phyloP scores from a whole-genome alignment of 2,113 vertebrate genomes.

The Circaetus gallicus region DNA sequence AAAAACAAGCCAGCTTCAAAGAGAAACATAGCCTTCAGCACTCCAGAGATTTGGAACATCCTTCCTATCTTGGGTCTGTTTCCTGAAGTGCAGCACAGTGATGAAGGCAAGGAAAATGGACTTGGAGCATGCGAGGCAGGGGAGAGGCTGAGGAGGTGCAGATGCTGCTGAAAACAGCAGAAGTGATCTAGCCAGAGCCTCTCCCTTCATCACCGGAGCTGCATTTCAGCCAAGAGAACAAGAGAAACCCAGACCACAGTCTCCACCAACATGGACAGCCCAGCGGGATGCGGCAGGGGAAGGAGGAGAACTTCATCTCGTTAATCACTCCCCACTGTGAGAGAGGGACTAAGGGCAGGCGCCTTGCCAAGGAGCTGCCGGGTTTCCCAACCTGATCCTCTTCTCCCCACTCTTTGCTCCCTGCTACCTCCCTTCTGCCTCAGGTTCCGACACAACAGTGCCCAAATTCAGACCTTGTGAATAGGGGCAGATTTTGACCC shows the following conservation, averaged over 20 bases:
- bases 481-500: not conserved
- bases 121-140: not conserved
- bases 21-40: accelerated
- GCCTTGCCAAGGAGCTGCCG: accelerated
- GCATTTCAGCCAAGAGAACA: not conserved
- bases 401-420: not conserved
- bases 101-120: not conserved
- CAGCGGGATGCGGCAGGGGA: accelerated
- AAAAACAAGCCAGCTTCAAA: not conserved
- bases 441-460: accelerated
- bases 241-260: not conserved
- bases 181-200: not conserved
- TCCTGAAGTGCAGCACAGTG: accelerated
- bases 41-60: not conserved
- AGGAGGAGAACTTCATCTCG: not conserved
- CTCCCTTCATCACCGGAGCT: not conserved
- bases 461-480: not conserved
- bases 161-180: not conserved
- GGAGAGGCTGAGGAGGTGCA: not conserved
- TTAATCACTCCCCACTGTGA: not conserved
- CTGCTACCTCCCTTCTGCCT: not conserved
- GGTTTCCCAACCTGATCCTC: not conserved
- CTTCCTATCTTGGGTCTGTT: not conserved
- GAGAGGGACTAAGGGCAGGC: not conserved
- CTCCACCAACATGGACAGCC: not conserved